These are phyloP conservation scores for Reinhardtius hippoglossoides DNA, from an alignment of 2,113 vertebrate species.

Conservation along the genomic window DNA sequence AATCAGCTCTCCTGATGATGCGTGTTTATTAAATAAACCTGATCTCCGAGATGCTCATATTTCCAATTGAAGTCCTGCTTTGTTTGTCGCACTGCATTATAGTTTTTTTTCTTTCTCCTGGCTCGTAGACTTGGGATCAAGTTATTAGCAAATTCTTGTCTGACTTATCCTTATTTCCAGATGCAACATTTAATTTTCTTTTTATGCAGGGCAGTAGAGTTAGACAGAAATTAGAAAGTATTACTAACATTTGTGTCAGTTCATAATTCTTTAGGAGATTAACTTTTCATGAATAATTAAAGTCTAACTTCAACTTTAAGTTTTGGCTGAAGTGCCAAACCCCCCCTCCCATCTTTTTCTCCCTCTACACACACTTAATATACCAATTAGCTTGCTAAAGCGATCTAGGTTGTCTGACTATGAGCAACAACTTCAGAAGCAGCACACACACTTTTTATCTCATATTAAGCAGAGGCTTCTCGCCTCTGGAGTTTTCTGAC, in stretches of 20 bases:
- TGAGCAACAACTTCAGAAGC: no score
- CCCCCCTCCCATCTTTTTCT: no score
- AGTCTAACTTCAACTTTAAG: no score
- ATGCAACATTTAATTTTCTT: neutral
- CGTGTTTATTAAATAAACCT: conserved; percentile 43
- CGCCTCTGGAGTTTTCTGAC: no score
- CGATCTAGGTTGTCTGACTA: no score
- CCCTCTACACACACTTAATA: no score
- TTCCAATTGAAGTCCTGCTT: conserved; percentile 20
- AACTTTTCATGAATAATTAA: neutral
- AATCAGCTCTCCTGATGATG: conserved; percentile 43
- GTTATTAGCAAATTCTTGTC: conserved; percentile 28
- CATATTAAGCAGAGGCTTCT: no score
- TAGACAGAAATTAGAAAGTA: conserved; percentile 6
- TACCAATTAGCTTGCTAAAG: no score
- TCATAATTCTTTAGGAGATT: neutral
- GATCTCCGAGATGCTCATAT: conserved; percentile 40
- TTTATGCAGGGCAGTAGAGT: neutral
- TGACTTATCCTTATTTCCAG: conserved; percentile 12
- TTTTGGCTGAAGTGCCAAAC: no score
- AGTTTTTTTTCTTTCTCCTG: conserved; percentile 7
- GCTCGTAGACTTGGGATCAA: conserved; percentile 17
- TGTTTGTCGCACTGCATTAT: conserved; percentile 10
- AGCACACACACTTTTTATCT: no score
- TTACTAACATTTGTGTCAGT: neutral